Evolutionary conservation across 2,888 invertebrate genomes (phyloP).

Genomic region (Pollenia angustigena): DNA sequence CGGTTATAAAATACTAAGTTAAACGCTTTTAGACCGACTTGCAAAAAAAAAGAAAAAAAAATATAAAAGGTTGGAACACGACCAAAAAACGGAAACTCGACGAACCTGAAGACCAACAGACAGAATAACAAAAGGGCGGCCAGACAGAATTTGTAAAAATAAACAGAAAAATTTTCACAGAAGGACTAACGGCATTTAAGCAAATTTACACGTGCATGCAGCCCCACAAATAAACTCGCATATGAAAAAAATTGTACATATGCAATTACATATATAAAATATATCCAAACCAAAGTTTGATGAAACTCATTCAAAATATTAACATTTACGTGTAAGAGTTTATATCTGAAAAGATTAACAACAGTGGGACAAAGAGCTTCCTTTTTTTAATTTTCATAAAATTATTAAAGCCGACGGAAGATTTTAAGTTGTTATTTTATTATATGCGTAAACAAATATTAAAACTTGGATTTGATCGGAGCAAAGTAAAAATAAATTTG

Average conservation of each 20-base stretch:
- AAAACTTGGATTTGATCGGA: too few relatives aligned
- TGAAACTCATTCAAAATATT: slow-evolving; percentile 18
- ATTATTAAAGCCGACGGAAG: background rate
- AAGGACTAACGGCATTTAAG: background rate
- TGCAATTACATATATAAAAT: background rate
- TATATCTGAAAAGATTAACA: background rate
- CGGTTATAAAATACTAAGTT: slow-evolving; percentile 59
- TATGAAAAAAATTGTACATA: background rate
- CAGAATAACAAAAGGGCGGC: background rate
- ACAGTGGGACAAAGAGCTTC: slow-evolving; percentile 11
- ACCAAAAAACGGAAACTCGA: slow-evolving; percentile 11
- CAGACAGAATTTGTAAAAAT: slow-evolving; percentile 8
- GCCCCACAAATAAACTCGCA: background rate
- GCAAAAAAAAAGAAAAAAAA: slow-evolving; percentile 30
- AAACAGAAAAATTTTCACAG: background rate
- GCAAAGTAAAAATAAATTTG: too few relatives aligned
- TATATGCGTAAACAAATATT: too few relatives aligned
- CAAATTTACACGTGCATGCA: slow-evolving; percentile 21
- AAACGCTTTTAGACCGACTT: slow-evolving; percentile 57
- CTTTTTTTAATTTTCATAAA: background rate
- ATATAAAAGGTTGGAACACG: slow-evolving; percentile 19
- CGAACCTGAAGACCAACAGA: slow-evolving; percentile 29
- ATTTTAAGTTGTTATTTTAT: too few relatives aligned
- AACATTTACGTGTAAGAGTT: background rate
- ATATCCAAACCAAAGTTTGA: background rate